phyloP scores from a whole-genome alignment of 2,888 invertebrate genomes.

The Synergus gifuensis region DNA sequence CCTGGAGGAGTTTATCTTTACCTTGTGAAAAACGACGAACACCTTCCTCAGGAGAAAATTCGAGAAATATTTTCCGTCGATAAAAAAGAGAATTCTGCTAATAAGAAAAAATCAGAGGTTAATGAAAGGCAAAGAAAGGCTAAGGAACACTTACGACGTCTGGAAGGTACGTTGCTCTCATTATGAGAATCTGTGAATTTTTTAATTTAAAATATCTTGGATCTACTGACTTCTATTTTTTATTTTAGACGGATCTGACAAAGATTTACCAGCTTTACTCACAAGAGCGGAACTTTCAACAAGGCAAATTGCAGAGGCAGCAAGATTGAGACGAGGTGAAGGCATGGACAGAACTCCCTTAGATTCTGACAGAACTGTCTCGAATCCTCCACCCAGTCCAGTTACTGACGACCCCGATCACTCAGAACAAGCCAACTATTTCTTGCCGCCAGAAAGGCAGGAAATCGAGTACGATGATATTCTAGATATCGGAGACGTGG shows the following conservation, averaged over 20 bases:
- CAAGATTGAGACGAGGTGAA: constrained; percentile 76
- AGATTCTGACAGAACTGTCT: constrained; percentile 79
- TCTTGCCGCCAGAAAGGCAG: constrained; percentile 69
- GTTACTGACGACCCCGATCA: constrained; percentile 83
- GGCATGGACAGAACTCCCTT: constrained; percentile 73
- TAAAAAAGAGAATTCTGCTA: constrained; percentile 80
- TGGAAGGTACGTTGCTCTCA: constrained; percentile 67
- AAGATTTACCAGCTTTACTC: constrained; percentile 82
- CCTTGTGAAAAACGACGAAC: constrained; percentile 86
- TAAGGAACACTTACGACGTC: constrained; percentile 80
- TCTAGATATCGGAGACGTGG: constrained; percentile 85
- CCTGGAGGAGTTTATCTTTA: constrained; percentile 92
- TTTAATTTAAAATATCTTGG: neutral
- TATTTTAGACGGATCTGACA: constrained; percentile 76
- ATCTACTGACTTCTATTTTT: constrained; percentile 42
- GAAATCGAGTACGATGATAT: constrained; percentile 83
- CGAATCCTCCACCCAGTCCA: constrained; percentile 90
- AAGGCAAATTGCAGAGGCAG: constrained; percentile 80
- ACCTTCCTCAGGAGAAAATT: constrained; percentile 83
- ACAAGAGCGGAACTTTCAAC: constrained; percentile 82
- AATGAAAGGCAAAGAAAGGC: constrained; percentile 82
- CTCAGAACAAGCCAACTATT: constrained; percentile 61
- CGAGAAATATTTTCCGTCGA: constrained; percentile 85
- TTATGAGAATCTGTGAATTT: neutral
- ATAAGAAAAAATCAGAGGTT: constrained; percentile 80